phyloP scores from a whole-genome alignment of 2,888 invertebrate genomes.

The Lasius fuliginosus region DNA sequence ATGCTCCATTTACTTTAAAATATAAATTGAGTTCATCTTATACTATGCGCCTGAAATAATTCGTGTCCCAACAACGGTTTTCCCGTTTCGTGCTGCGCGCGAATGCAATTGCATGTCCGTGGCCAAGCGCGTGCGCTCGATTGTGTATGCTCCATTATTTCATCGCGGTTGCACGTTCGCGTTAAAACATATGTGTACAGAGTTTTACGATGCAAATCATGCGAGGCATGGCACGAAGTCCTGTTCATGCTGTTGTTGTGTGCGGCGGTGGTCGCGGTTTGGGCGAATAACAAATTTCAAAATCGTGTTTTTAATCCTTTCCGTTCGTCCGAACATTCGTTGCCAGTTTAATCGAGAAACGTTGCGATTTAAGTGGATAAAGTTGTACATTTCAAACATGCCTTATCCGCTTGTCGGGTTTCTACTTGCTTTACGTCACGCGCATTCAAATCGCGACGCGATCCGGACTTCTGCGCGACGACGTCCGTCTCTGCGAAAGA shows the following conservation, averaged over 20 bases:
- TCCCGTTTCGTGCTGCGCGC: constrained; percentile 57
- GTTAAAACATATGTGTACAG: constrained; percentile 69
- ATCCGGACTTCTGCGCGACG: background rate
- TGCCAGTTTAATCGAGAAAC: constrained; percentile 43
- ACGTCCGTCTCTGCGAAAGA: background rate
- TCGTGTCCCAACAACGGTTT: constrained; percentile 27
- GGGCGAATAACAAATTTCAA: constrained; percentile 46
- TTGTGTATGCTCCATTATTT: constrained; percentile 69
- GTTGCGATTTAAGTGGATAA: constrained; percentile 40
- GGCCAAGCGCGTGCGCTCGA: constrained; percentile 65
- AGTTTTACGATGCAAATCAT: constrained; percentile 73
- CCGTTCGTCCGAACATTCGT: constrained; percentile 11
- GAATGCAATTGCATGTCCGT: constrained; percentile 64
- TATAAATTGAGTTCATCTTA: constrained; percentile 29
- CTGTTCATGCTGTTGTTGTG: constrained; percentile 51
- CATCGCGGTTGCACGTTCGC: constrained; percentile 68
- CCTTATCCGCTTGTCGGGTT: constrained; percentile 5
- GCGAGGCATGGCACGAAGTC: constrained; percentile 51
- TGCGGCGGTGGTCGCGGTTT: constrained; percentile 45
- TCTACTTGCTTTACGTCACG: constrained; percentile 10
- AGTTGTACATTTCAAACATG: constrained; percentile 21
- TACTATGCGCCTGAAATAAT: constrained; percentile 28
- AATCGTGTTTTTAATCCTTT: constrained; percentile 41
- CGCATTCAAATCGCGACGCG: constrained; percentile 10
- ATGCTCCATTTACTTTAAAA: background rate